Conservation (phyloP, 2,797 vertebrate genomes). For the Notolepis coatsorum region DNA sequence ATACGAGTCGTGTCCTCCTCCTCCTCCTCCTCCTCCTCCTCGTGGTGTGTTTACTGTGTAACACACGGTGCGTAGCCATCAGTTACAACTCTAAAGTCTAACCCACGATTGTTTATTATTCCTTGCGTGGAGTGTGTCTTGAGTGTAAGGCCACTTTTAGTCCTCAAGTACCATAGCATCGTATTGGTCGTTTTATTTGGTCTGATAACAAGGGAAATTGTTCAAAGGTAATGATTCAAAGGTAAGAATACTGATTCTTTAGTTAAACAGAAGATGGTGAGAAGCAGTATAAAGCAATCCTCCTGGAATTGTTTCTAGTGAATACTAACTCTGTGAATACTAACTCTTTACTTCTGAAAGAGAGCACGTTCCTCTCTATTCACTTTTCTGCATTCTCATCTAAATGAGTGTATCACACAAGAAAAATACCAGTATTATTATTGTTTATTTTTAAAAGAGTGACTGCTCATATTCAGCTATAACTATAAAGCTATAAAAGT, state of each 20-base stretch:
- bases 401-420: neutral
- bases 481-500: neutral
- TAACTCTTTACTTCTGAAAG: conserved; percentile 20
- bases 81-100: too few species aligned
- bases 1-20: conserved; percentile 18
- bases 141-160: too few species aligned
- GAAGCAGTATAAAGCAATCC: conserved; percentile 55
- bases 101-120: too few species aligned
- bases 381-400: neutral
- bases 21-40: too few species aligned
- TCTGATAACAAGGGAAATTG: conserved; percentile 58
- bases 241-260: conserved; percentile 65
- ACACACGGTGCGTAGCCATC: conserved; percentile 1
- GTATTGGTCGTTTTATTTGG: conserved; percentile 64
- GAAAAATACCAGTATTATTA: too few species aligned
- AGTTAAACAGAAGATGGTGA: conserved; percentile 73
- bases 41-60: conserved; percentile 8
- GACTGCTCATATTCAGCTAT: neutral
- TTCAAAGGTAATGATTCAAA: too few species aligned
- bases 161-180: conserved; percentile 59
- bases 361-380: conserved; percentile 15
- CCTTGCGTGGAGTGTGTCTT: too few species aligned
- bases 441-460: neutral
- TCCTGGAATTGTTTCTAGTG: conserved; percentile 55
- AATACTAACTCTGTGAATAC: conserved; percentile 57